Conservation (phyloP, 2,888 invertebrate genomes). For the Villa cingulata region DNA sequence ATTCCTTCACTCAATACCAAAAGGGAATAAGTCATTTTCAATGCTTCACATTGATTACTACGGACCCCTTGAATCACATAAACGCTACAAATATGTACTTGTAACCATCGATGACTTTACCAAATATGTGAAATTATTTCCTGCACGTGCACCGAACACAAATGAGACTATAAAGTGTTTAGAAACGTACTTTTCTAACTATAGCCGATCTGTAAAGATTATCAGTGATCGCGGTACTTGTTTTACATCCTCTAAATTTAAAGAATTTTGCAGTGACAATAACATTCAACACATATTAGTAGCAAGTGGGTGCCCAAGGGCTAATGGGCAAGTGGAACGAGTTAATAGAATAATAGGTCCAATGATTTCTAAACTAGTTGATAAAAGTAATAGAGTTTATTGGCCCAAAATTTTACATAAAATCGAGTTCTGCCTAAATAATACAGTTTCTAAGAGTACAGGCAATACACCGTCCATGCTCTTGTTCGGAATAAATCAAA, state of each 20-base stretch:
- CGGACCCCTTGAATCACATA: slow-evolving; percentile 9
- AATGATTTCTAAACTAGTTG: too few relatives aligned
- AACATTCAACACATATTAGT: too few relatives aligned
- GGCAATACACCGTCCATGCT: too few relatives aligned
- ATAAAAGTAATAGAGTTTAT: too few relatives aligned
- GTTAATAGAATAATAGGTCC: too few relatives aligned
- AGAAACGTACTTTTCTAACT: slow-evolving; percentile 12
- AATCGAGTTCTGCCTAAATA: too few relatives aligned
- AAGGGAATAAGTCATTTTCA: slow-evolving; percentile 18
- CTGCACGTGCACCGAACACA: slow-evolving; percentile 11
- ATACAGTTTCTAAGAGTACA: too few relatives aligned
- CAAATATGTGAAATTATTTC: slow-evolving; percentile 11
- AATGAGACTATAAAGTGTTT: slow-evolving; percentile 10
- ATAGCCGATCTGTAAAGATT: slow-evolving; percentile 5
- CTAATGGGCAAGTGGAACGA: too few relatives aligned
- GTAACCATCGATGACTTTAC: slow-evolving; percentile 10
- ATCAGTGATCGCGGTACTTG: slow-evolving; percentile 6
- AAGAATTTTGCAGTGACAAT: slow-evolving; percentile 3
- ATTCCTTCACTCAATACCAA: slow-evolving; percentile 18
- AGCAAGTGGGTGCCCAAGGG: too few relatives aligned
- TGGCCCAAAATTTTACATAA: too few relatives aligned
- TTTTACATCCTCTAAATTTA: slow-evolving; percentile 15
- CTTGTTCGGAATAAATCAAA: too few relatives aligned
- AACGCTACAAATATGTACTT: slow-evolving; percentile 6
- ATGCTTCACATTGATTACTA: slow-evolving; percentile 10